Evolutionary conservation across 1,140 invertebrate species (phyloP), one percentile per base, ranked within the genome.

Genomic region (Brachionus paranguensis): DNA sequence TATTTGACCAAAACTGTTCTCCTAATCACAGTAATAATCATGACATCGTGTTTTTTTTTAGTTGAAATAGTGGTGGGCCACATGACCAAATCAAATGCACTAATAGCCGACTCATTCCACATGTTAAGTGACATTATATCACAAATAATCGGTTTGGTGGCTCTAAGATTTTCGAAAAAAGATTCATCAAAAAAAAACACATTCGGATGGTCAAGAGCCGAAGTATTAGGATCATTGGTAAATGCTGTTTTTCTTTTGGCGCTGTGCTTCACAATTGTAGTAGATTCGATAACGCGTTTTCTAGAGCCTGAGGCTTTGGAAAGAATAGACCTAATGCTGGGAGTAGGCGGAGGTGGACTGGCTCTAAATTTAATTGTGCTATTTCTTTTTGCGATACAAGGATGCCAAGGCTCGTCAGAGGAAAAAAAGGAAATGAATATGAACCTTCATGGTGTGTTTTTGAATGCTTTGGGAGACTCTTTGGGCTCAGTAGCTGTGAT

Each of bases 401-500:
- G 29, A 24, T 68, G 64, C 24, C 64, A 68, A 12, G 64, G 29
- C 5, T 33, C 29, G 3, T 3, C 3, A 33, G 29, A 33, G 29
- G 29, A 33, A 70, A 14, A 70, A 37, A 70, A 70, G 17, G 7
- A 70, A 1, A 14, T 70, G 29, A 74, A 74, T 41, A 74, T 98
- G 93, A 98, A 98, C 87, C 98, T 98, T 94, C 92, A 94, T 65
- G 96, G 96, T n/a, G 96, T 97, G 0, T 98, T 97, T 88, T 91
- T 98, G 55, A 96, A 98, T 89, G 93, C 98, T 4, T 87, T 98
- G 0, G 96, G 95, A 33, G 96, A 98, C 90, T 96, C 96, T 20
- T 89, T 96, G 12, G 92, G 92, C 70, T 98, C 96, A 2, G 93
- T 98, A 1, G 96, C 98, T 88, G 96, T 98, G 6, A 94, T 98